Evolutionary conservation across 64 coral and sea anemone species (phyloP).

Genomic region (Hydrozoanthus tunicans): DNA sequence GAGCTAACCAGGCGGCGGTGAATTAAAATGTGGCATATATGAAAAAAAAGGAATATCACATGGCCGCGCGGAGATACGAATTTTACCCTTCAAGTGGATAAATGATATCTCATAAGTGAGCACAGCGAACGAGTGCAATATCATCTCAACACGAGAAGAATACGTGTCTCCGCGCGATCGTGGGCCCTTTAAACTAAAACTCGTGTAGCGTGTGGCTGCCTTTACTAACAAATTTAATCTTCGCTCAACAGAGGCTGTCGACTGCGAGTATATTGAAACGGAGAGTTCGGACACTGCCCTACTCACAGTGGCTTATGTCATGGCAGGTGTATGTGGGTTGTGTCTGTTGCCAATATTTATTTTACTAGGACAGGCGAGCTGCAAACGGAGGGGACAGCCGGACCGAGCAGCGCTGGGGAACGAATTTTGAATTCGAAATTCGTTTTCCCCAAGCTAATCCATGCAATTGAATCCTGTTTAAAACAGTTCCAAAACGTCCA

Average conservation of each 20-base stretch:
- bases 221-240: not conserved
- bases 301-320: conserved; percentile 95
- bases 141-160: no score
- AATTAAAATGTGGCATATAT: no score
- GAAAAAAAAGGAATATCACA: no score
- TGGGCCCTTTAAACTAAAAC: not conserved
- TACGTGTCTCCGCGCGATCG: no score
- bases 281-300: conserved; percentile 96
- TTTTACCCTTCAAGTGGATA: no score
- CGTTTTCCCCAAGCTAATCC: no score
- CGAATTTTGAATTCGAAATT: conserved; percentile 32
- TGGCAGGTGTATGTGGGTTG: conserved; percentile 95
- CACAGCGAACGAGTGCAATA: no score
- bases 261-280: conserved; percentile 98
- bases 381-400: conserved; percentile 33
- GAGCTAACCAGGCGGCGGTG: no score
- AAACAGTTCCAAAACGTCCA: no score
- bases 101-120: no score
- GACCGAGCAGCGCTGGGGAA: conserved; percentile 54
- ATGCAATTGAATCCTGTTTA: no score
- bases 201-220: not conserved
- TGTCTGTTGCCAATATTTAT: conserved; percentile 96
- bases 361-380: conserved; percentile 90
- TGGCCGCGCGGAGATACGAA: no score
- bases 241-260: conserved; percentile 84